Base-by-base conservation (phyloP, 2,888 invertebrate species). In the Hololepta plana region DNA sequence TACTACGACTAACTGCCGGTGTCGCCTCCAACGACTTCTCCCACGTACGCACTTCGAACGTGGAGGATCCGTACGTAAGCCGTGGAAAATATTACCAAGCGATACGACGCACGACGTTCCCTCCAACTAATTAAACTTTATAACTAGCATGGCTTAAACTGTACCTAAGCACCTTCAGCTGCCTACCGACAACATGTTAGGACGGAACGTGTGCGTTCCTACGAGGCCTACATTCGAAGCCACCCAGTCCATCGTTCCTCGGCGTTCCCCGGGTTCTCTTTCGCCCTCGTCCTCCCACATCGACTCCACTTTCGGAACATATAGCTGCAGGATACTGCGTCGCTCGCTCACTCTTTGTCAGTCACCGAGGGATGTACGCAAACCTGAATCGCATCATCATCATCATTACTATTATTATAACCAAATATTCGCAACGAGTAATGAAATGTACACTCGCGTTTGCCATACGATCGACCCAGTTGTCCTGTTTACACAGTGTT, bases 51-150 rank as follows among this genome's bases (percentile, higher is more conserved):
- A 26, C 27, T 28, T 23, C 31, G 26, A 28, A 26, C 20, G 28
- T 28, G 19, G 24, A 10, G 23, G 30, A 24, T 27, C 20, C 15
- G 28, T 26, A 28, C 30, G 11, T 7, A 21, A 31, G 24, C 27
- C 22, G 25, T 21, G 27, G 27, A 32, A 28, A 31, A 28, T 27
- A 22, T 24, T 20, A 31, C n/a, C n/a, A n/a, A n/a, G n/a, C n/a
- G n/a, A n/a, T n/a, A n/a, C n/a, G n/a, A n/a, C n/a, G n/a, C n/a
- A 48, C 48, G 49, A 49, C 47, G 46, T 47, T 45, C 46, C 45
- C 48, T 48, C 45, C 46, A 54, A 53, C 54, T 54, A 54, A 54
- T 54, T 54, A 54, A 54, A 54, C 49, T 54, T 54, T 52, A 49
- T 50, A 53, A 53, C 53, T 52, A 49, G 47, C 47, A 40, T 43